phyloP scores from a whole-genome alignment of 30 jellyfish, hydroid and myxozoan species.

The Hydractinia echinata region DNA sequence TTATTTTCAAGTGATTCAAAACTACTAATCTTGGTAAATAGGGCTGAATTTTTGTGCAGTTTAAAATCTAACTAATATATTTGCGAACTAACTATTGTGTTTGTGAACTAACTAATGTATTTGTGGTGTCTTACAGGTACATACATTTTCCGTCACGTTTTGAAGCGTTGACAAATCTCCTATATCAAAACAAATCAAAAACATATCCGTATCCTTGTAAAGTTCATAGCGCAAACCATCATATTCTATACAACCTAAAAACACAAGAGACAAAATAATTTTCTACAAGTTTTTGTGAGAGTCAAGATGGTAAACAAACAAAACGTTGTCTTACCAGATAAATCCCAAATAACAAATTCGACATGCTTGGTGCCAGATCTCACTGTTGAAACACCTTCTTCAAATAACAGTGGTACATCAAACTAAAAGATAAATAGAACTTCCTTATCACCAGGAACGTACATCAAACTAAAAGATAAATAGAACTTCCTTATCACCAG shows the following conservation, averaged over 20 bases:
- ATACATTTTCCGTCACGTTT: constrained; percentile 51
- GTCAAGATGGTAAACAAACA: background rate
- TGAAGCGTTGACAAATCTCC: constrained; percentile 48
- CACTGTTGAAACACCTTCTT: constrained; percentile 43
- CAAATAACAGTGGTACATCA: constrained; percentile 44
- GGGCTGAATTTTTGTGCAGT: too few species aligned
- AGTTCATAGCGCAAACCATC: constrained; percentile 69
- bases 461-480: too few species aligned
- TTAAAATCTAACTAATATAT: too few species aligned
- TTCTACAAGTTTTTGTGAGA: too few species aligned
- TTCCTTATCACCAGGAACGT: background rate
- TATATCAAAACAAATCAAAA: constrained; percentile 68
- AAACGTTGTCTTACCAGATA: constrained; percentile 50
- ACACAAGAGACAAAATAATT: background rate
- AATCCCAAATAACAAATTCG: constrained; percentile 74
- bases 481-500: too few species aligned
- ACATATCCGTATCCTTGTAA: constrained; percentile 57
- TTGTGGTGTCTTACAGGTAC: background rate
- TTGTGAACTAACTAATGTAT: too few species aligned
- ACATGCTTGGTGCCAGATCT: constrained; percentile 39
- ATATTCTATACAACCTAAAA: constrained; percentile 69
- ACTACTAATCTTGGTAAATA: too few species aligned
- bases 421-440: constrained; percentile 27
- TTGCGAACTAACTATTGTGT: too few species aligned
- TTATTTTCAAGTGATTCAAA: too few species aligned